Conservation (phyloP, 2,888 invertebrate genomes). For the Matsumyia berberina region DNA sequence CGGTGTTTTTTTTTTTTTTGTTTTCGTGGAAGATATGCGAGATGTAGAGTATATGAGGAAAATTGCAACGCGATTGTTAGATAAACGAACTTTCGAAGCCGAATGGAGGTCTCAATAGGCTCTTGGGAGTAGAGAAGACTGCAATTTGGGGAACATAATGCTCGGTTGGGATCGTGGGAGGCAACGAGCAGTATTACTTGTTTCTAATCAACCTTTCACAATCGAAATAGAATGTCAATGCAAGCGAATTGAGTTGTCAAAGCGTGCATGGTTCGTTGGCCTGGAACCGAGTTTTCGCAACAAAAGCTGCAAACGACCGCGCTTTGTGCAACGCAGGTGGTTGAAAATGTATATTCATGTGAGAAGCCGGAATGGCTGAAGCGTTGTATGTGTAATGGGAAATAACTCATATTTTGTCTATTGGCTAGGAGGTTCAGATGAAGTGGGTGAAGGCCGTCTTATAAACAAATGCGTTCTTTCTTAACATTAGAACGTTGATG, state of each 20-base stretch:
- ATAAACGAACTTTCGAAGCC: slow-evolving; percentile 38
- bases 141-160: slow-evolving; percentile 38
- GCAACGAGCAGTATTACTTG: slow-evolving; percentile 25
- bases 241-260: slow-evolving; percentile 55
- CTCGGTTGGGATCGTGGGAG: slow-evolving; percentile 46
- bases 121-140: slow-evolving; percentile 8
- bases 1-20: slow-evolving; percentile 19
- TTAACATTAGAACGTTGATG: no score
- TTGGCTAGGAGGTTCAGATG: no score
- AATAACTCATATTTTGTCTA: no score
- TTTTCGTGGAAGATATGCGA: slow-evolving; percentile 36
- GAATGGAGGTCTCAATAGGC: neutral
- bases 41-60: slow-evolving; percentile 49
- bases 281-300: neutral
- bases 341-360: neutral
- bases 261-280: slow-evolving; percentile 9
- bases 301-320: neutral
- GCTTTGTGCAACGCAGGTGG: neutral
- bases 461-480: no score
- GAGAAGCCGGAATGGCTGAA: neutral
- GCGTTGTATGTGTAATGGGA: no score
- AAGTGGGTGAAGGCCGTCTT: no score
- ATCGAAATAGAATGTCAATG: slow-evolving; percentile 46
- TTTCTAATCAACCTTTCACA: slow-evolving; percentile 60
- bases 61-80: slow-evolving; percentile 49